phyloP scores from a whole-genome alignment of 2,797 vertebrate species.

The Clarias platycephalus region DNA sequence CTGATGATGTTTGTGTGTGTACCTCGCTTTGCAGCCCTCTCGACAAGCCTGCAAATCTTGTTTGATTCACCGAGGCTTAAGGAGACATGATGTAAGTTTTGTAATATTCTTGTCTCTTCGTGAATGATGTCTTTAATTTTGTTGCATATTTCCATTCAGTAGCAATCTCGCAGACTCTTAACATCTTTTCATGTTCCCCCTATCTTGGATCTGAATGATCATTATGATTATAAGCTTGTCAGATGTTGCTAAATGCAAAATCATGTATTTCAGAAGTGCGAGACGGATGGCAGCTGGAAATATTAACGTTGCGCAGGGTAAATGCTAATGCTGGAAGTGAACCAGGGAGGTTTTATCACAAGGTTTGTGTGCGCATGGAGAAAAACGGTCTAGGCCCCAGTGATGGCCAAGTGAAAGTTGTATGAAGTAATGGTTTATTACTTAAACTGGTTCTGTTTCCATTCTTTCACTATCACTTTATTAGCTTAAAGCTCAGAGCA shows the following conservation, averaged over 20 bases:
- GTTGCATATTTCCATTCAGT: slow-evolving; percentile 37
- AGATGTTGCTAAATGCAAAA: slow-evolving; percentile 36
- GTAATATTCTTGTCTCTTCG: slow-evolving; percentile 31
- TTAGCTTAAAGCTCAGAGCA: too few species aligned
- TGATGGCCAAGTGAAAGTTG: not conserved
- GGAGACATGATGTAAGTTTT: slow-evolving; percentile 43
- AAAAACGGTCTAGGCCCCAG: not conserved
- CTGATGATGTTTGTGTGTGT: slow-evolving; percentile 48
- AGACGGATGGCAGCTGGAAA: slow-evolving; percentile 20
- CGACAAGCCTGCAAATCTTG: slow-evolving; percentile 47
- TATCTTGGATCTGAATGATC: slow-evolving; percentile 28
- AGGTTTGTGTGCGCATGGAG: not conserved
- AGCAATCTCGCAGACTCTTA: slow-evolving; percentile 17
- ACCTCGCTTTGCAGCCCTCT: slow-evolving; percentile 33
- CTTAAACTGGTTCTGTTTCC: not conserved
- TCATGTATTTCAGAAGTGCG: slow-evolving; percentile 29
- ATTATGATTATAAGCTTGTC: slow-evolving; percentile 38
- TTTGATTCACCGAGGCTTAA: slow-evolving; percentile 43
- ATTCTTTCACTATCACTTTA: too few species aligned
- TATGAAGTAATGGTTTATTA: not conserved
- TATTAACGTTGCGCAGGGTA: not conserved
- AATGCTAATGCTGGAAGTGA: slow-evolving; percentile 8
- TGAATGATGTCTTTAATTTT: slow-evolving; percentile 50
- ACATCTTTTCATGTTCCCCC: slow-evolving; percentile 11
- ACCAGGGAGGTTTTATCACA: not conserved